These are phyloP conservation scores for Lydus trimaculatus DNA, from an alignment of 2,888 invertebrate genomes.

Conservation along the genomic window DNA sequence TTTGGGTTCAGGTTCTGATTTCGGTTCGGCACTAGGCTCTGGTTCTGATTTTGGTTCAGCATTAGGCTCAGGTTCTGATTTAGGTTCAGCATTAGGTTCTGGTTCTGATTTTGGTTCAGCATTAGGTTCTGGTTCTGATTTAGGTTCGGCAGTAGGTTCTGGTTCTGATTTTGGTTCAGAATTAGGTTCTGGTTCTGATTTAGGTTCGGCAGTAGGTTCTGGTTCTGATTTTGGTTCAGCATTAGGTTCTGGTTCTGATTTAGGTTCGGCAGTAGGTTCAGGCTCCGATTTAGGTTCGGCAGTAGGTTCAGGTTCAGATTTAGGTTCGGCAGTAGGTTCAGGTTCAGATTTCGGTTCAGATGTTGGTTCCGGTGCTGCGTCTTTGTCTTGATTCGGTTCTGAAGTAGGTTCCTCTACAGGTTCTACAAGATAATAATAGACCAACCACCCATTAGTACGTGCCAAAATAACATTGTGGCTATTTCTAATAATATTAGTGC, in stretches of 20 bases:
- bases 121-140: conserved; percentile 48
- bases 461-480: conserved; percentile 19
- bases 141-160: conserved; percentile 52
- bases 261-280: conserved; percentile 55
- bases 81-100: conserved; percentile 39
- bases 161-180: conserved; percentile 55
- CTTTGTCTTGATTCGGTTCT: conserved; percentile 42
- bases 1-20: too few relatives aligned
- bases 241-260: conserved; percentile 50
- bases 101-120: conserved; percentile 49
- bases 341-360: conserved; percentile 49
- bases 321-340: conserved; percentile 55
- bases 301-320: conserved; percentile 48
- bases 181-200: conserved; percentile 56
- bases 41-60: conserved; percentile 46
- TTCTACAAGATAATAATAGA: conserved; percentile 50
- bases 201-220: conserved; percentile 54
- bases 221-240: conserved; percentile 58
- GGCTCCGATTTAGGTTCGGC: conserved; percentile 57
- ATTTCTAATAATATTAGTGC: background rate
- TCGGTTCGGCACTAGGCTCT: conserved; percentile 37
- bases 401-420: conserved; percentile 53
- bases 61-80: conserved; percentile 48
- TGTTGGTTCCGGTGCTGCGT: conserved; percentile 50
- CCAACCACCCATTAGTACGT: conserved; percentile 51